phyloP scores from a whole-genome alignment of 2,888 invertebrate genomes.

The Stramonita haemastoma region DNA sequence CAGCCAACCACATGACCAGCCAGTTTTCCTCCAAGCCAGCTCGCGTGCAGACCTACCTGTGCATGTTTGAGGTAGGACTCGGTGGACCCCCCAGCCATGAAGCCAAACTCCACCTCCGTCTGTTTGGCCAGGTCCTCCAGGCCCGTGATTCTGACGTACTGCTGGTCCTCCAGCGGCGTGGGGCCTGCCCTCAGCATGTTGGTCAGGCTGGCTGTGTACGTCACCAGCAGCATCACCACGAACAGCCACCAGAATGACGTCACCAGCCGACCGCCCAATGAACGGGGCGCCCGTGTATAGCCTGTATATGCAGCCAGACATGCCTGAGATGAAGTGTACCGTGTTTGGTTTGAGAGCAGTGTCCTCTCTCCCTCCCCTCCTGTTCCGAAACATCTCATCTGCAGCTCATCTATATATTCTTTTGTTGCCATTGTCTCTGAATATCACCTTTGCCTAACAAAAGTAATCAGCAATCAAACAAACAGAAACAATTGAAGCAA shows the following conservation, averaged over 20 bases:
- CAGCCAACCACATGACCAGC: not conserved
- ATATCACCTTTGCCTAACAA: too few relatives aligned
- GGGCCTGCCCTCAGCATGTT: constrained; percentile 61
- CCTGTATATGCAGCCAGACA: constrained; percentile 43
- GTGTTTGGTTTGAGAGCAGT: not conserved
- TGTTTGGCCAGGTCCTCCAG: constrained; percentile 58
- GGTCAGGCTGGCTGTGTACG: constrained; percentile 67
- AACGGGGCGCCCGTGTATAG: constrained; percentile 62
- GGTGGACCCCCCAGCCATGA: constrained; percentile 58
- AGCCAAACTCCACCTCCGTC: constrained; percentile 54
- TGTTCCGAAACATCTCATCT: too few relatives aligned
- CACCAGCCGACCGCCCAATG: constrained; percentile 64
- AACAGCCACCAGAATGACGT: constrained; percentile 69
- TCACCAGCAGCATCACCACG: constrained; percentile 60
- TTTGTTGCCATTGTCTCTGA: too few relatives aligned
- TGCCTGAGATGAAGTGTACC: not conserved
- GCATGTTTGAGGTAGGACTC: constrained; percentile 53
- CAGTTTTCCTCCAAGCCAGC: not conserved
- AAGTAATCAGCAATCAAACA: too few relatives aligned
- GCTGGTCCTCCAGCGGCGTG: constrained; percentile 39
- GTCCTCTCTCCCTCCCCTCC: too few relatives aligned
- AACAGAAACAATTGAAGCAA: too few relatives aligned
- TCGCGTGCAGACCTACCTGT: constrained; percentile 16
- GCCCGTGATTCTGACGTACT: constrained; percentile 44
- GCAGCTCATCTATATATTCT: too few relatives aligned